phyloP scores from a whole-genome alignment of 2,888 invertebrate species.

The Drosophila mimetica region DNA sequence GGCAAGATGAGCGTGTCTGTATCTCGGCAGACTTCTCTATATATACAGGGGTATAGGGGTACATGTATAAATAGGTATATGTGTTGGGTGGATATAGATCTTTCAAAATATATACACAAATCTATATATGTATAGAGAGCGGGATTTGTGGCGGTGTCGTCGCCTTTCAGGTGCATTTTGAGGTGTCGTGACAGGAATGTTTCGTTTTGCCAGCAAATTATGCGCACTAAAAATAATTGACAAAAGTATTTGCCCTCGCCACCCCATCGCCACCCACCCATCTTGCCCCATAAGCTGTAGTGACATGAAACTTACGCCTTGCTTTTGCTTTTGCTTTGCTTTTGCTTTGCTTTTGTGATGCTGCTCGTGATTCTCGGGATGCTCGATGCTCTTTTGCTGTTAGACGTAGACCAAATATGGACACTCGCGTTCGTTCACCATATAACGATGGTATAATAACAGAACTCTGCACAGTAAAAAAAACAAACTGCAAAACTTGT shows the following conservation, averaged over 20 bases:
- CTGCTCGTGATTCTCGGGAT: conserved; percentile 19
- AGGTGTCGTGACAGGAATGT: conserved; percentile 78
- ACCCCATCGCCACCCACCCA: background rate
- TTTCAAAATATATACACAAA: conserved; percentile 22
- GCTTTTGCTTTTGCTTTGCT: conserved; percentile 6
- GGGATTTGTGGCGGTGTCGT: conserved; percentile 17
- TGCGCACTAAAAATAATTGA: conserved; percentile 80
- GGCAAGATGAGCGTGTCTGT: conserved; percentile 23
- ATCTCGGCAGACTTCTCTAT: conserved; percentile 24
- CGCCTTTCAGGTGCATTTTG: conserved; percentile 74
- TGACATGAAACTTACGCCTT: conserved; percentile 4
- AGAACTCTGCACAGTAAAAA: conserved; percentile 43
- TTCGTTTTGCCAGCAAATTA: conserved; percentile 63
- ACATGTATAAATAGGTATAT: conserved; percentile 20
- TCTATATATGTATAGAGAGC: background rate
- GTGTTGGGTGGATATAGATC: conserved; percentile 34
- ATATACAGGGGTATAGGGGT: background rate
- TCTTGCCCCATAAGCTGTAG: background rate
- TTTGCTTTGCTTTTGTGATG: conserved; percentile 12
- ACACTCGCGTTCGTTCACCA: conserved; percentile 70
- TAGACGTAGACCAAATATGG: conserved; percentile 72
- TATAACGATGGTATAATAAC: conserved; percentile 52
- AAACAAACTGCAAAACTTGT: conserved; percentile 48
- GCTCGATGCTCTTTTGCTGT: conserved; percentile 39
- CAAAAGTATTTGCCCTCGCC: conserved; percentile 28